Evolutionary conservation across 2,113 vertebrate species (phyloP).

Genomic region (Poecile atricapillus): DNA sequence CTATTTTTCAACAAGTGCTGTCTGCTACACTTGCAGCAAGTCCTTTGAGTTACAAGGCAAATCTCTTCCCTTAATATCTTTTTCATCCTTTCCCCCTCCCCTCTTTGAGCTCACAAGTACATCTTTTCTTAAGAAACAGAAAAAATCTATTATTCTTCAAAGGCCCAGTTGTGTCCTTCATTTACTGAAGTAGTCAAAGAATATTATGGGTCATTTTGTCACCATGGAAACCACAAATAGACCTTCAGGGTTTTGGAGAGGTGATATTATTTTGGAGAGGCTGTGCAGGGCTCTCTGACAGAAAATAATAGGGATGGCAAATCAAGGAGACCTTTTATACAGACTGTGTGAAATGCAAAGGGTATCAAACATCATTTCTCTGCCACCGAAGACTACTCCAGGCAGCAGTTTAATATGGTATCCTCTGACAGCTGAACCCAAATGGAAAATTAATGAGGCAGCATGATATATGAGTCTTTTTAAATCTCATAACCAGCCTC

Average conservation of each 20-base stretch:
- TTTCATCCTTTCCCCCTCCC: background rate
- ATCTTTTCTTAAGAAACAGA: slow-evolving; percentile 45
- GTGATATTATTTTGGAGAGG: slow-evolving; percentile 66
- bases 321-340: slow-evolving; percentile 66
- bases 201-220: slow-evolving; percentile 67
- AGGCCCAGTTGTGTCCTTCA: slow-evolving; percentile 50
- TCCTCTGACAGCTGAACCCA: slow-evolving; percentile 64
- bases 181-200: slow-evolving; percentile 61
- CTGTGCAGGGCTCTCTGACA: slow-evolving; percentile 21
- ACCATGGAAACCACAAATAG: slow-evolving; percentile 64
- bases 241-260: slow-evolving; percentile 64
- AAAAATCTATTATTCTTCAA: slow-evolving; percentile 50
- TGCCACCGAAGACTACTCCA: slow-evolving; percentile 53
- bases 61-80: slow-evolving; percentile 55
- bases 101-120: slow-evolving; percentile 27
- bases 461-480: slow-evolving; percentile 64
- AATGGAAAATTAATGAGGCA: slow-evolving; percentile 68
- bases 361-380: slow-evolving; percentile 57
- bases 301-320: slow-evolving; percentile 65
- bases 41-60: slow-evolving; percentile 50
- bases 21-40: slow-evolving; percentile 50
- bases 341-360: slow-evolving; percentile 51
- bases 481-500: slow-evolving; percentile 63
- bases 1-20: slow-evolving; percentile 66
- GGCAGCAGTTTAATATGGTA: slow-evolving; percentile 59